Evolutionary conservation across 2,113 vertebrate species (phyloP), one percentile per base, ranked within the genome.

Genomic region (Macaca mulatta): DNA sequence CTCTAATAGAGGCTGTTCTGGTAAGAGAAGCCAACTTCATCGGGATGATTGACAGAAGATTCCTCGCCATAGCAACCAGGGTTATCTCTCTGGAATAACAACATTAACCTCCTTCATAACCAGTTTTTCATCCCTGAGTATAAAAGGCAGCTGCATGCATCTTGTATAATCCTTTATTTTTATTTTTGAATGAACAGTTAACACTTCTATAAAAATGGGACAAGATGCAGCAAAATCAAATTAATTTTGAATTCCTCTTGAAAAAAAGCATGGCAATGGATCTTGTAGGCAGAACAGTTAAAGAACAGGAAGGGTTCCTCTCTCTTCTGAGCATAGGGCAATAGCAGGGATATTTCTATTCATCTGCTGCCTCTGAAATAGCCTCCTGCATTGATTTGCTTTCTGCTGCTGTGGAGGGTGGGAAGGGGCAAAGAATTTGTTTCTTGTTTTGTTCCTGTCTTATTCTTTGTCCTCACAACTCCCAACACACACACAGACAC

Each of bases 31-130:
- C 97, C 98, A 97, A 97, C 97, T 98, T 98, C 96, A 90, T 97
- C 50, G 23, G n/a, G 25, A 50, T 98, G 98, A 99, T 90, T 98
- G 98, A 98, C 98, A 98, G 98, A 94, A 97, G 97, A 98, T 23
- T 97, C 98, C 97, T 98, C 80, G 8, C 98, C 98, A 98, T 98
- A 87, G 98, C 98, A 98, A 99, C 98, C 40, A 94, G 70, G 80
- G 95, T 98, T 98, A 93, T 98, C 98, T 98, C 97, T 96, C 87
- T 97, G 97, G 98, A 98, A 98, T 98, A 98, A 98, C 97, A 97
- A 89, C 95, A 96, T 98, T 98, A 98, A 97, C 97, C 97, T 98
- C 82, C 94, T 97, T 96, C 90, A 96, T 97, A 98, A 97, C 97
- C 96, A 80, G 98, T 97, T 98, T 98, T 98, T 98, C 97, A 98